Conservation (phyloP, 2,888 invertebrate genomes). For the Dicyrtoma fusca region DNA sequence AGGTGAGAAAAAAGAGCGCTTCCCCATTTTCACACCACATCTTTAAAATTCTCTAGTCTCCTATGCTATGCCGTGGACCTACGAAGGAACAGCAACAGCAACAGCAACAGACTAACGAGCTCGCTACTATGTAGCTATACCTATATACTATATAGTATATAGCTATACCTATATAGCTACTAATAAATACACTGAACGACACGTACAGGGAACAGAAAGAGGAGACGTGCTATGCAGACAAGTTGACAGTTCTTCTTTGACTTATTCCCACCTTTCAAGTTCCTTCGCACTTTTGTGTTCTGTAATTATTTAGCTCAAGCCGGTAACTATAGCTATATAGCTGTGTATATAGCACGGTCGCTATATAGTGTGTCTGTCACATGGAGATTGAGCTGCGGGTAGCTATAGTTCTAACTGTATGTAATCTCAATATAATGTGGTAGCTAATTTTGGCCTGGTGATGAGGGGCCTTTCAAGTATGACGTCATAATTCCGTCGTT, state of each 20-base stretch:
- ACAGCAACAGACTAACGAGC: no score
- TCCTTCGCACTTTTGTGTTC: background rate
- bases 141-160: background rate
- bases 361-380: no score
- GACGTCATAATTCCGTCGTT: no score
- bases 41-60: no score
- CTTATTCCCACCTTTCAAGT: conserved; percentile 3
- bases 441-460: no score
- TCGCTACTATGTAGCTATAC: background rate
- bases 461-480: no score
- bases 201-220: background rate
- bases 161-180: no score
- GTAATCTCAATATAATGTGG: no score
- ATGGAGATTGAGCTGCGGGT: no score
- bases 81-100: background rate
- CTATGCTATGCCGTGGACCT: background rate
- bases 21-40: conserved; percentile 21
- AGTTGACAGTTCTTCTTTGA: conserved; percentile 13
- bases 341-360: no score
- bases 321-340: background rate
- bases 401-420: no score
- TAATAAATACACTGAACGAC: no score
- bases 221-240: conserved; percentile 11
- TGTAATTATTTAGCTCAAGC: conserved; percentile 5
- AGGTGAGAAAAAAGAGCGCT: conserved; percentile 28